These are phyloP conservation scores for Diabrotica balteata DNA, from an alignment of 2,888 invertebrate genomes.

Conservation along the genomic window DNA sequence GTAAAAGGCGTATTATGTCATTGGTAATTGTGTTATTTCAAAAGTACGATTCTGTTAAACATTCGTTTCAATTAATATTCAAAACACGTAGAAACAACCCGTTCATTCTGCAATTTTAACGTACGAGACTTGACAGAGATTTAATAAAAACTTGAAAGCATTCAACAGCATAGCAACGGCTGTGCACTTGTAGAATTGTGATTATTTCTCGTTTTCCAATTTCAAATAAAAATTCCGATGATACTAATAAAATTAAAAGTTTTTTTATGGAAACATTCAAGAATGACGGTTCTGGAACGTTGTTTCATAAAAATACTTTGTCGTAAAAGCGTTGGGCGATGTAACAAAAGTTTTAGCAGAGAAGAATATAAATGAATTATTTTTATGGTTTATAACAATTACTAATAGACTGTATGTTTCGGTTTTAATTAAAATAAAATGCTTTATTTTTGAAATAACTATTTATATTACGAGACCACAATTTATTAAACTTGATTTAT, in stretches of 20 bases:
- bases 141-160: conserved; percentile 27
- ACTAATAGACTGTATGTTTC: no score
- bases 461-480: no score
- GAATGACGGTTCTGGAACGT: no score
- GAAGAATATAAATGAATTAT: no score
- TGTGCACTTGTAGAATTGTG: conserved; percentile 19
- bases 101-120: conserved; percentile 23
- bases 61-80: conserved; percentile 40
- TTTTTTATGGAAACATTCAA: background rate
- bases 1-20: conserved; percentile 40
- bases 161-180: conserved; percentile 16
- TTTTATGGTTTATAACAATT: no score
- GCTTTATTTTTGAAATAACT: no score
- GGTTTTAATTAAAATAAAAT: no score
- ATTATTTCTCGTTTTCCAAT: conserved; percentile 15
- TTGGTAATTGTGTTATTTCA: conserved; percentile 43
- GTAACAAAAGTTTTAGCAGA: no score
- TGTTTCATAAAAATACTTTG: no score
- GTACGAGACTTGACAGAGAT: conserved; percentile 23
- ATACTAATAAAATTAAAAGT: conserved; percentile 13
- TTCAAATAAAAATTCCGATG: conserved; percentile 14
- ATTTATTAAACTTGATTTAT: no score
- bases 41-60: conserved; percentile 39
- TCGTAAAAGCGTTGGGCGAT: no score
- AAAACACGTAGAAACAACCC: conserved; percentile 30